Base-by-base conservation (phyloP, 2,888 invertebrate genomes). In the Euclidia mi region DNA sequence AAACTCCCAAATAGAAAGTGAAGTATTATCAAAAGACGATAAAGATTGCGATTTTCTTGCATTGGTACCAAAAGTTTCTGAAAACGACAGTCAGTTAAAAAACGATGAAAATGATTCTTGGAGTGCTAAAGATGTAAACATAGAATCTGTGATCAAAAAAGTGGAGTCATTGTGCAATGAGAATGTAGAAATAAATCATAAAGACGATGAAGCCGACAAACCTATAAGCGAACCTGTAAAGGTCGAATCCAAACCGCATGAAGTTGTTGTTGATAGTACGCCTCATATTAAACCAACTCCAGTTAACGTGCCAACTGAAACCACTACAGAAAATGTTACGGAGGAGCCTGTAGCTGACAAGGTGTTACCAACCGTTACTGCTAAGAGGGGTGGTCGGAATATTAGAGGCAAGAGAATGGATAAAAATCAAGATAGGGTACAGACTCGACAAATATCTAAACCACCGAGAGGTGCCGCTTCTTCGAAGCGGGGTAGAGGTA, bases 71-170 rank as follows among this genome's bases (percentile, higher is more conserved):
- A 48, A 56, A 4, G 40, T 44, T 17, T 41, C 55, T 14, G 52
- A 60, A 57, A 73, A 58, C 60, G 82, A 81, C 44, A 80, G 67
- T 63, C 81, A 82, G 45, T 83, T 90, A 47, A 95, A 95, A 82
- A 92, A 87, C 83, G 96, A 97, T 74, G 97, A 97, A 79, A 96
- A 95, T 75, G 97, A 97, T 82, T 96, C 96, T 71, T 97, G 97
- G 97, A 96, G 96, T 29, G 96, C 96, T 3, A 97, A 97, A 85
- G 97, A 97, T 78, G 95, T 97, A 0, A 97, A 97, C 78, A 97
- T 97, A 65, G 97, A 97, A 70, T 97, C 97, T 14, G 97, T 97
- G 1, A 97, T 97, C 61, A 97, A 97, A 86, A 97, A 96, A 76
- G 96, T 97, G 0, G 97, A 97, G 72, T 96, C 96, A 0, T 84